Evolutionary conservation across 1,140 invertebrate genomes (phyloP).

Genomic region (Zaprionus inermis): DNA sequence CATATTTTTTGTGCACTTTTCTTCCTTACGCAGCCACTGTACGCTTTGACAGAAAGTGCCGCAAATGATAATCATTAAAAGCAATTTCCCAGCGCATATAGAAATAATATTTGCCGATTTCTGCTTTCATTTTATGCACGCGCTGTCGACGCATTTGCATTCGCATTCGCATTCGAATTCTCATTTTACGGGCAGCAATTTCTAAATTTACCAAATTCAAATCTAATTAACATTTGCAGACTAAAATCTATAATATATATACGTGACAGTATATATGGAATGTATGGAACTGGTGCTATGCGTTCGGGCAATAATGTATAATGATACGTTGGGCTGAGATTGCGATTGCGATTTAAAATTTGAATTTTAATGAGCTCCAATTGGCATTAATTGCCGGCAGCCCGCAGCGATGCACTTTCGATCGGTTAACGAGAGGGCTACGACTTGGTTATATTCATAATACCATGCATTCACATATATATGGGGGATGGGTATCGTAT

Average conservation of each 20-base stretch:
- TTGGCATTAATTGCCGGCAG: conserved; percentile 68
- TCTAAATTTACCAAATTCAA: conserved; percentile 59
- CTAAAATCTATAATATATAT: conserved; percentile 13
- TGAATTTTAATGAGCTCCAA: conserved; percentile 74
- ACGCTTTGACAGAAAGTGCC: conserved; percentile 7
- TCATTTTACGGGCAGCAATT: conserved; percentile 38
- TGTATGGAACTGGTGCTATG: background rate
- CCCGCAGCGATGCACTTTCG: conserved; percentile 10
- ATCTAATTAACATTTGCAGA: conserved; percentile 73
- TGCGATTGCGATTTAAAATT: conserved; percentile 38
- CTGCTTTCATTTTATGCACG: conserved; percentile 62
- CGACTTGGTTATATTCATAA: conserved; percentile 11
- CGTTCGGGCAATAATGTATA: conserved; percentile 32
- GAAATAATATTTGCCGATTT: conserved; percentile 76
- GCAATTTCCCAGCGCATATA: conserved; percentile 48
- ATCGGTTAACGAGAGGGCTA: background rate
- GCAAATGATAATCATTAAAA: conserved; percentile 72
- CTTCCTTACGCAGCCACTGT: conserved; percentile 3
- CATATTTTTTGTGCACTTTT: background rate
- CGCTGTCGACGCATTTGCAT: conserved; percentile 28
- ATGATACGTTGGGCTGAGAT: conserved; percentile 22
- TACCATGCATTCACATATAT: no score
- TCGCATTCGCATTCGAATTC: conserved; percentile 25
- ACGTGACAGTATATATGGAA: background rate
- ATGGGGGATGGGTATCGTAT: background rate